phyloP scores from a whole-genome alignment of 2,888 invertebrate species.

The Ophioninae sp. region DNA sequence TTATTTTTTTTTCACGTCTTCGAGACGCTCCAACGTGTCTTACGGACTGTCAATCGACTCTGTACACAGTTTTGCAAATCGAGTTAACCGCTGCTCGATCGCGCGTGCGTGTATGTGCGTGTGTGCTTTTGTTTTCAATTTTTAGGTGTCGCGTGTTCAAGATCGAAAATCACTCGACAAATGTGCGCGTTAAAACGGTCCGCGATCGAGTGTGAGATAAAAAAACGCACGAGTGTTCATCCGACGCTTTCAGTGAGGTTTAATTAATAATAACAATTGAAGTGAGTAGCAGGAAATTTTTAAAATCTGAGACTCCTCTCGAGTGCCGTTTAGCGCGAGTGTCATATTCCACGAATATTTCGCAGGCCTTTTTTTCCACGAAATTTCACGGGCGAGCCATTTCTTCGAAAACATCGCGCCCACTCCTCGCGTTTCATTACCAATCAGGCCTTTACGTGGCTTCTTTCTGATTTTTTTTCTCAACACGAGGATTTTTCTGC shows the following conservation, averaged over 20 bases:
- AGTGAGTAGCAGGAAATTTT: too few species aligned
- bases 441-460: too few species aligned
- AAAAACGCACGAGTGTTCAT: constrained; percentile 20
- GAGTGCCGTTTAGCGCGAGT: constrained; percentile 4
- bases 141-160: neutral
- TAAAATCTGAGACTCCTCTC: too few species aligned
- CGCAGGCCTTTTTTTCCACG: neutral
- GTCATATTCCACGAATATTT: too few species aligned
- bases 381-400: neutral
- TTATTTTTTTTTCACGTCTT: constrained; percentile 18
- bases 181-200: constrained; percentile 16
- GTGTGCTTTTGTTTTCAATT: neutral
- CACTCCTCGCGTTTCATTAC: too few species aligned
- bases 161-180: neutral
- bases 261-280: neutral
- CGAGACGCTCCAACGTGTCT: neutral
- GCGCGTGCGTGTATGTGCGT: too few species aligned
- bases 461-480: too few species aligned
- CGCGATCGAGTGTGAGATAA: constrained; percentile 15
- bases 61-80: neutral
- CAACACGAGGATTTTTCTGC: too few species aligned
- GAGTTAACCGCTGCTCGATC: too few species aligned
- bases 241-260: constrained; percentile 18
- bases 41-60: neutral
- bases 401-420: too few species aligned